These are phyloP conservation scores for Brachypterus glaber DNA, from an alignment of 2,888 invertebrate genomes.

Conservation along the genomic window DNA sequence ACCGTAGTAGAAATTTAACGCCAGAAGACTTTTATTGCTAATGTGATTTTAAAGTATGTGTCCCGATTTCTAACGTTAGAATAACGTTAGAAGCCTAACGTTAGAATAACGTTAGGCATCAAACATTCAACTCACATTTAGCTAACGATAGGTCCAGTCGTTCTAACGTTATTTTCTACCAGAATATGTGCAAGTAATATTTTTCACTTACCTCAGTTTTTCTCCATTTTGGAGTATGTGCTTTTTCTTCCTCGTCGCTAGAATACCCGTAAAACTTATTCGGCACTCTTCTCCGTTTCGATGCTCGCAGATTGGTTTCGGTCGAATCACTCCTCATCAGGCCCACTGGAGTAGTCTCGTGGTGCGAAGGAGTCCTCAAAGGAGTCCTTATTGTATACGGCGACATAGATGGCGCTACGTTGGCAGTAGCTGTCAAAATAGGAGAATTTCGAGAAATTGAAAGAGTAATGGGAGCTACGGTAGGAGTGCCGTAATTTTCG, in stretches of 20 bases:
- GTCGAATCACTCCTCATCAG: constrained; percentile 12
- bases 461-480: constrained; percentile 33
- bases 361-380: constrained; percentile 15
- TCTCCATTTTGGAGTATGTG: constrained; percentile 56
- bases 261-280: constrained; percentile 84
- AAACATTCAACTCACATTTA: no score
- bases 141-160: no score
- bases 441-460: constrained; percentile 32
- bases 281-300: constrained; percentile 71
- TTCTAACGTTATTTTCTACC: no score
- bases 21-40: no score
- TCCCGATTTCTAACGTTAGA: no score
- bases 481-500: constrained; percentile 24
- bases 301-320: constrained; percentile 51
- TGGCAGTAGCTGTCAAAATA: constrained; percentile 19
- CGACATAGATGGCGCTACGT: constrained; percentile 4
- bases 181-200: background rate
- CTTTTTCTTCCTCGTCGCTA: constrained; percentile 63
- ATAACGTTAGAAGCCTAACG: no score
- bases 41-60: no score
- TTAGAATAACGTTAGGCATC: no score
- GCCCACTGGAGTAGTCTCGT: constrained; percentile 3
- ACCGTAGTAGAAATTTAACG: no score
- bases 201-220: constrained; percentile 48
- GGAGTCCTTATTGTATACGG: constrained; percentile 11